Evolutionary conservation across 2,113 vertebrate genomes (phyloP).

Genomic region (Tachycineta bicolor): DNA sequence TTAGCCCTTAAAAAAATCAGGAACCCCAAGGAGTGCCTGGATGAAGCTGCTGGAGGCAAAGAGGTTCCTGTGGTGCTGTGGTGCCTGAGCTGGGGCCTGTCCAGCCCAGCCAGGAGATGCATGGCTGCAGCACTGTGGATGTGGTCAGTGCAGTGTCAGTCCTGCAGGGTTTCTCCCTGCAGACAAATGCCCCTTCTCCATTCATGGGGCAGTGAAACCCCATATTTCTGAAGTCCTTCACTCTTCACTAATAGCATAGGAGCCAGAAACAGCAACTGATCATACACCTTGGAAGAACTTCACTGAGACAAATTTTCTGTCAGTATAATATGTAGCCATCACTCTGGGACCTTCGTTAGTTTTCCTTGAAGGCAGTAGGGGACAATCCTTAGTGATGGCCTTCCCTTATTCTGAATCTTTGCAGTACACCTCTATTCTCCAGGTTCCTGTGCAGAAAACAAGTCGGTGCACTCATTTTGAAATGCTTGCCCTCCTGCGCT

Average conservation of each 20-base stretch:
- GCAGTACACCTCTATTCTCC: background rate
- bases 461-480: rapidly evolving
- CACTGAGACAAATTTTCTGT: background rate
- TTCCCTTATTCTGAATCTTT: background rate
- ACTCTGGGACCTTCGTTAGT: background rate
- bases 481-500: background rate
- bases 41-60: background rate
- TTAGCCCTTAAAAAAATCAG: background rate
- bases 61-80: background rate
- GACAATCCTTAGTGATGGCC: background rate
- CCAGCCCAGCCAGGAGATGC: background rate
- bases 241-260: background rate
- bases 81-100: background rate
- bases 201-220: background rate
- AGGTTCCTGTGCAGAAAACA: background rate
- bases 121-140: rapidly evolving
- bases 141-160: background rate
- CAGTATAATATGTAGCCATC: background rate
- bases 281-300: background rate
- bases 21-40: background rate
- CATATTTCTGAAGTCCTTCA: background rate
- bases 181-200: background rate
- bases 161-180: background rate
- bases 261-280: background rate
- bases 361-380: background rate